Evolutionary conservation across 2,113 vertebrate genomes (phyloP), one percentile per base, ranked within the genome.

Genomic region (Ictidomys tridecemlineatus): DNA sequence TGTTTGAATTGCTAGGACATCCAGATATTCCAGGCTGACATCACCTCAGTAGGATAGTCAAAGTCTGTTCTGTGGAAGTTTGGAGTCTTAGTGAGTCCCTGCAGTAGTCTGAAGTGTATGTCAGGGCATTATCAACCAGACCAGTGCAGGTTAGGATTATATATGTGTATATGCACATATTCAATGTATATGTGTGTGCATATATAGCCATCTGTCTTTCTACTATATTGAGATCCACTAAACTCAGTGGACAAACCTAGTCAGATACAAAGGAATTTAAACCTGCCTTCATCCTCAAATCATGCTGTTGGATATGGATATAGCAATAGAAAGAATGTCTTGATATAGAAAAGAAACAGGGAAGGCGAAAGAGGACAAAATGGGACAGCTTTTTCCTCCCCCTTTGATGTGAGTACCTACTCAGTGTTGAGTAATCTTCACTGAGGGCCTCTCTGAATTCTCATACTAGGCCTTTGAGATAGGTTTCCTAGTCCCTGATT

Each of bases 11-110:
- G 72, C 88, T 93, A 53, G 94, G 85, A 26, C 34, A 63, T 90
- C 45, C 77, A 95, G 42, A 97, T 92, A 95, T 87, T 85, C 17
- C 22, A 95, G 92, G 80, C 72, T 95, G 76, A 88, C 16, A 56
- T 96, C 61, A 88, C 13, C 90, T 85, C 78, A 77, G 10, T 4
- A 92, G 85, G 48, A 85, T 94, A 95, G 51, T 91, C 37, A 56
- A 42, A 26, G 51, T 95, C 20, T 45, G 30, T 88, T 79, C 79
- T 56, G 18, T 76, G 20, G 22, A 12, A 17, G 12, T 24, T 28
- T 88, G 34, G 56, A 73, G 34, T 76, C 34, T 85, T 39, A 0
- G 28, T 24, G 30, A 73, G 56, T 92, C 14, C 63, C 51, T 73
- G 11, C 1, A 34, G 10, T 83, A 18, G 4, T 76, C 14, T 86